Percentiles rank a stretch among this genome's conserved stretches.
These are phyloP conservation scores for Sciurus vulgaris DNA, from an alignment of 2,797 vertebrate species.

Conservation along the genomic window DNA sequence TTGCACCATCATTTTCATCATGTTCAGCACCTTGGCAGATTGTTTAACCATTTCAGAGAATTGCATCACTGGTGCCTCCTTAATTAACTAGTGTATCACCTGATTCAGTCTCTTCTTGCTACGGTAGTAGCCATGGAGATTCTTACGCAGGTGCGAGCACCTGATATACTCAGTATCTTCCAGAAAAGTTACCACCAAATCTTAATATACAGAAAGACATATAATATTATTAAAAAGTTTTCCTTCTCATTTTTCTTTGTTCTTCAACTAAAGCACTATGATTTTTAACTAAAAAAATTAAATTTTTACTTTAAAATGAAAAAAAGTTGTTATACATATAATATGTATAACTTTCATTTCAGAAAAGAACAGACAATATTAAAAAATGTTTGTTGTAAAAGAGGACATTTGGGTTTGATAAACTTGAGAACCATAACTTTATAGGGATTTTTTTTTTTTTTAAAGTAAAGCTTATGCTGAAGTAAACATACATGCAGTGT, in stretches of 20 bases:
- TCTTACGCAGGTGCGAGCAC: neutral
- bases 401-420: neutral
- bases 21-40: neutral
- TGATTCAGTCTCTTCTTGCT: neutral
- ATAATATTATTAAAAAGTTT: neutral
- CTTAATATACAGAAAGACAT: neutral
- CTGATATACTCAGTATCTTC: neutral
- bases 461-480: neutral
- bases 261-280: neutral
- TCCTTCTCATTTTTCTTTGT: neutral
- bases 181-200: neutral
- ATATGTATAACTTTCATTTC: constrained; percentile 5
- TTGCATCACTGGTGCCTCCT: neutral
- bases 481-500: neutral
- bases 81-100: constrained; percentile 9
- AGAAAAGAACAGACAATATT: neutral
- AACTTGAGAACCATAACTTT: neutral
- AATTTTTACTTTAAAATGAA: constrained; percentile 44
- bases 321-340: neutral
- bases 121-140: neutral
- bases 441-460: neutral
- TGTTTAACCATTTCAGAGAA: constrained; percentile 47
- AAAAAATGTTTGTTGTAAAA: neutral
- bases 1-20: no score
- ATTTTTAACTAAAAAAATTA: constrained; percentile 58